These are phyloP conservation scores for Nipponacmea schrenckii DNA, from an alignment of 2,888 invertebrate genomes.

Conservation along the genomic window DNA sequence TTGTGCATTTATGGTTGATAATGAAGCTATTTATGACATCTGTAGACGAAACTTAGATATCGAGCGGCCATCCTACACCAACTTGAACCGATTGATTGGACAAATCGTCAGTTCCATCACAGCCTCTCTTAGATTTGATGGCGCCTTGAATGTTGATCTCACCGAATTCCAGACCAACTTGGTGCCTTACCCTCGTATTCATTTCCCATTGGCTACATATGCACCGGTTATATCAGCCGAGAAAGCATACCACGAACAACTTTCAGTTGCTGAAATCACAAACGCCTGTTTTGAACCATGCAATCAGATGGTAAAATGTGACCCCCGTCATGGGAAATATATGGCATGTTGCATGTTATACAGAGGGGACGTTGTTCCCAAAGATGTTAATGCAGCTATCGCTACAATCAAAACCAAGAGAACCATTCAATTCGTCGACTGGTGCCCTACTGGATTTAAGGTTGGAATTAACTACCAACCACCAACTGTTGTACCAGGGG, in stretches of 20 bases:
- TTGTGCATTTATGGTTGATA: conserved; percentile 3
- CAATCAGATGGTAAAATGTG: conserved; percentile 4
- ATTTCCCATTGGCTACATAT: conserved; percentile 1
- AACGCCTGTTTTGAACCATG: conserved; percentile 4
- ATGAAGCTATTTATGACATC: conserved; percentile 3
- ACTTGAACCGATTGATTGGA: neutral
- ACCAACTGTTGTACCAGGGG: conserved; percentile 3
- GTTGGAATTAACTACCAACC: conserved; percentile 3
- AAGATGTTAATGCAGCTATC: neutral
- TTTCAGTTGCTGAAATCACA: conserved; percentile 1
- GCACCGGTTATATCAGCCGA: neutral
- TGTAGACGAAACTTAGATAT: neutral
- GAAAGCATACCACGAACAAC: conserved; percentile 1
- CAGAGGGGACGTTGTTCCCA: neutral
- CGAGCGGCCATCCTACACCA: neutral
- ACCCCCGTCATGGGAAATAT: conserved; percentile 5
- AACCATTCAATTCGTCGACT: conserved; percentile 1
- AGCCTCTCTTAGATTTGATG: conserved; percentile 4
- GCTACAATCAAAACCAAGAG: conserved; percentile 5
- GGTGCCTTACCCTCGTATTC: neutral
- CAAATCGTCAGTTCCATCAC: conserved; percentile 1
- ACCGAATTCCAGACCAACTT: conserved; percentile 2
- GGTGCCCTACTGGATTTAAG: neutral
- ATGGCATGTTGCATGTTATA: conserved; percentile 1
- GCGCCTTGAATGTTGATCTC: neutral